phyloP scores from a whole-genome alignment of 2,888 invertebrate species.

The Scelioninae gen. 1 region DNA sequence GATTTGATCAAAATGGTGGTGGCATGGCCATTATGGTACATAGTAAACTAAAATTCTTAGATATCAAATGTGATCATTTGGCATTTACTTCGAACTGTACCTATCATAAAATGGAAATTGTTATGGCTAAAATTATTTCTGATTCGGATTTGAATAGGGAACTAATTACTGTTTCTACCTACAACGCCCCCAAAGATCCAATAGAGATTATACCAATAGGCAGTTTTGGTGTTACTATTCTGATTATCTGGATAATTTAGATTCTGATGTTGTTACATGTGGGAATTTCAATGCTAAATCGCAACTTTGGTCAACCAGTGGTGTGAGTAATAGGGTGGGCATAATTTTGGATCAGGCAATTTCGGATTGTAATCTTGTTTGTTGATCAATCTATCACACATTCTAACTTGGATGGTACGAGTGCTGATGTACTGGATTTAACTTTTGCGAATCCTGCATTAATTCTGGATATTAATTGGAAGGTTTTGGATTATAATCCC shows the following conservation, averaged over 20 bases:
- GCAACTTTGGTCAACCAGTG: neutral
- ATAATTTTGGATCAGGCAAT: neutral
- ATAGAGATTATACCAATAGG: neutral
- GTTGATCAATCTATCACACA: neutral
- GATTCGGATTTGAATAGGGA: too few species aligned
- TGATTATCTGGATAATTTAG: neutral
- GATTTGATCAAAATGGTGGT: neutral
- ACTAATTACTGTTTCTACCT: constrained; percentile 4
- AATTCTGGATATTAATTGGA: neutral
- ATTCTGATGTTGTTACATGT: neutral
- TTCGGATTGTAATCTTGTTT: neutral
- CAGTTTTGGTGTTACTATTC: constrained; percentile 2
- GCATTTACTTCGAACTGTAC: neutral
- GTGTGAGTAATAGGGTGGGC: neutral
- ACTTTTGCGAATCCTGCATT: neutral
- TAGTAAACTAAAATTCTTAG: neutral
- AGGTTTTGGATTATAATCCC: constrained; percentile 1
- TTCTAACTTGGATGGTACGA: constrained; percentile 10
- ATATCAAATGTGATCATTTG: neutral
- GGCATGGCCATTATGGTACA: neutral
- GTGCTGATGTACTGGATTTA: neutral
- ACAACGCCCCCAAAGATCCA: constrained; percentile 4
- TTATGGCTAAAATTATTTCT: neutral
- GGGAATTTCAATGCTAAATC: constrained; percentile 12
- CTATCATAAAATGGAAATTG: neutral